Percentiles rank a stretch among this genome's conserved stretches.
Evolutionary conservation across 2,797 vertebrate genomes (phyloP).

Genomic region (Zalophus californianus): DNA sequence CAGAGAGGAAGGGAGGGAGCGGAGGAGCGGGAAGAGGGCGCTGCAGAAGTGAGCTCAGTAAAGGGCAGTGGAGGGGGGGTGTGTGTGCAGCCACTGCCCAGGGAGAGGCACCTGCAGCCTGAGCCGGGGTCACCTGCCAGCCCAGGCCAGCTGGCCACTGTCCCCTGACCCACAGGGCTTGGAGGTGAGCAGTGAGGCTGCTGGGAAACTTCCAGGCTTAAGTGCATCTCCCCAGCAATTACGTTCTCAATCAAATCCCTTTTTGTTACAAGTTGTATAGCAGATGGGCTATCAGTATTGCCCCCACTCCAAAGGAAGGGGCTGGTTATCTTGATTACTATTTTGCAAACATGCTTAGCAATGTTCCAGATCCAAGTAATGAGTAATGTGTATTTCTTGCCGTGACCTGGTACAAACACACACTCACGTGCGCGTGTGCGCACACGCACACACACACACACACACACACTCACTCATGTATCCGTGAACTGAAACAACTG

Average conservation of each 20-base stretch:
- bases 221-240: background rate
- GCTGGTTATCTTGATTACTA: background rate
- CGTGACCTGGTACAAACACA: background rate
- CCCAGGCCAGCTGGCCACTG: background rate
- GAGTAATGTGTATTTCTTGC: background rate
- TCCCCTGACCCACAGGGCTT: background rate
- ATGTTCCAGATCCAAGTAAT: background rate
- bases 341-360: background rate
- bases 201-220: background rate
- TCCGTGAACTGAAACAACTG: background rate
- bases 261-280: background rate
- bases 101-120: background rate
- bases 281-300: background rate
- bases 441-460: background rate
- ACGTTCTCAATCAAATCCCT: background rate
- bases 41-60: background rate
- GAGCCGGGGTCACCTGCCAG: accelerated
- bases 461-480: background rate
- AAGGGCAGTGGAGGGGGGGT: no score
- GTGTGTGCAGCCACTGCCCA: no score
- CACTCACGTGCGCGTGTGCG: no score
- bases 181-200: background rate
- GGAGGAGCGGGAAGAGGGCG: accelerated
- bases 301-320: background rate
- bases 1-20: background rate